phyloP scores from a whole-genome alignment of 2,113 vertebrate genomes.

The Tyrannus savana region DNA sequence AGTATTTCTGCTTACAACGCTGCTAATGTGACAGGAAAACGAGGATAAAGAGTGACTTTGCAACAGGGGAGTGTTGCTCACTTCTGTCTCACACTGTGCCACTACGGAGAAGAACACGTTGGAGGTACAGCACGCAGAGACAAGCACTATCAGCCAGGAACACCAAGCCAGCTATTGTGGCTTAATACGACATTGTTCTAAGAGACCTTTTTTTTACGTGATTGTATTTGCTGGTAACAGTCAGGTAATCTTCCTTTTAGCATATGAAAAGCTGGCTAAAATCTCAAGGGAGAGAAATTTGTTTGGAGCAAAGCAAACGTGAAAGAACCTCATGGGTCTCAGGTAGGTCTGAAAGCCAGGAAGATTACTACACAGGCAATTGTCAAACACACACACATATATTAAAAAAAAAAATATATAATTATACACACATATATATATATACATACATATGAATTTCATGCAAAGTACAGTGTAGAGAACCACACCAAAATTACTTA shows the following conservation, averaged over 20 bases:
- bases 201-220: neutral
- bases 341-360: neutral
- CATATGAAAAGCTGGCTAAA: neutral
- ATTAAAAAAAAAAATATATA: too few species aligned
- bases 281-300: neutral
- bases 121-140: neutral
- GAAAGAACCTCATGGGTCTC: neutral
- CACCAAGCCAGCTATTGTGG: neutral
- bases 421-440: too few species aligned
- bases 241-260: neutral
- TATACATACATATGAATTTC: too few species aligned
- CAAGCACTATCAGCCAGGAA: neutral
- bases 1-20: neutral
- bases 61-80: neutral
- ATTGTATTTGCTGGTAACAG: neutral
- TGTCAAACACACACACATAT: neutral
- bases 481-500: neutral
- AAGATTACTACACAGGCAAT: neutral
- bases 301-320: neutral
- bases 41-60: constrained; percentile 6
- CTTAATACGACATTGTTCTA: neutral
- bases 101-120: neutral
- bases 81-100: neutral
- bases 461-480: neutral
- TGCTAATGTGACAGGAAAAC: neutral